Evolutionary conservation across 2,113 vertebrate genomes (phyloP).

Genomic region (Mesocricetus auratus): DNA sequence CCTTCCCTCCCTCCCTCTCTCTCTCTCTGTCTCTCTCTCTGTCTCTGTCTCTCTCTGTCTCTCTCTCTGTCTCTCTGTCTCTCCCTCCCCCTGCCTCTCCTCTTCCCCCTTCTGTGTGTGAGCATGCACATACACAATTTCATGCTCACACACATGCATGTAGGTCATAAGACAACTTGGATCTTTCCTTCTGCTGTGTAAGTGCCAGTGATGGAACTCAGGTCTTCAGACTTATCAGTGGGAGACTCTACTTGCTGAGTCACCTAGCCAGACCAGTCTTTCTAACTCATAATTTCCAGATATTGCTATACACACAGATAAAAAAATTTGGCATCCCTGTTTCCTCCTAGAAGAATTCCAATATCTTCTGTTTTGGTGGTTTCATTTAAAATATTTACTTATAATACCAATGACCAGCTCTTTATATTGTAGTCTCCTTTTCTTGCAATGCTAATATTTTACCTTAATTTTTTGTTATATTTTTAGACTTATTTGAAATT

Average conservation of each 20-base stretch:
- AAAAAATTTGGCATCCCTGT: background rate
- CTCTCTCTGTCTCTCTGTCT: background rate
- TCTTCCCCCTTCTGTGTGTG: background rate
- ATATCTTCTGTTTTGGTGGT: background rate
- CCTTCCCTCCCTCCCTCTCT: background rate
- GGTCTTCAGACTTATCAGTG: background rate
- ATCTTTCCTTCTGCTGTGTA: background rate
- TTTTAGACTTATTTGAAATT: conserved; percentile 17
- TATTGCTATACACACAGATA: background rate
- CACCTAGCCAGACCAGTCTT: background rate
- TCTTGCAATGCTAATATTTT: background rate
- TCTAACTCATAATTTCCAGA: background rate
- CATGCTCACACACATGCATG: background rate
- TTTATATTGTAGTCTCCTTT: background rate
- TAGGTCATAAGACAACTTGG: background rate
- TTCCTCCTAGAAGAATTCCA: background rate
- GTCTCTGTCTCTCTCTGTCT: background rate
- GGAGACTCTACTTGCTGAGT: background rate
- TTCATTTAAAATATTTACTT: conserved; percentile 19
- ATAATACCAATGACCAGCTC: background rate
- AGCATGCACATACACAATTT: background rate
- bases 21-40: background rate
- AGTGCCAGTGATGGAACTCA: background rate
- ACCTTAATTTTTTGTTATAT: background rate
- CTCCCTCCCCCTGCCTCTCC: no score